phyloP scores from a whole-genome alignment of 2,888 invertebrate species.

The Agonum fuliginosum region DNA sequence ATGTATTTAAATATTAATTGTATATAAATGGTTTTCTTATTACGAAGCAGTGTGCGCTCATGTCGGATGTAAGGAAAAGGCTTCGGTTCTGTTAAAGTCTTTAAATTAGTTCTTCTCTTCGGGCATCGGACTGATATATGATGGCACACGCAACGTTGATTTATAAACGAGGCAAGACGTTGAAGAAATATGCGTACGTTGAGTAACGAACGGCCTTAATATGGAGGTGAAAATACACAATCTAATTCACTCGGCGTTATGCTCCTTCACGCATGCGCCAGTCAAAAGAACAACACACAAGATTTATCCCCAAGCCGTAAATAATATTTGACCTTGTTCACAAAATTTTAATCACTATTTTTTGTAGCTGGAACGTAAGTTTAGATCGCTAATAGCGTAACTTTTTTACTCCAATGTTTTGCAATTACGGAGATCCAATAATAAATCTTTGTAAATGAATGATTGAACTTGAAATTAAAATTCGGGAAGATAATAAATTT shows the following conservation, averaged over 20 bases:
- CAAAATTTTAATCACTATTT: conserved; percentile 53
- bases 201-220: conserved; percentile 60
- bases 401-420: conserved; percentile 3
- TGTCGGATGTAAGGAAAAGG: conserved; percentile 22
- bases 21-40: too few relatives aligned
- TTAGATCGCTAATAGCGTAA: conserved; percentile 2
- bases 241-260: conserved; percentile 58
- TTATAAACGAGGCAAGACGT: conserved; percentile 56
- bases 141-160: conserved; percentile 58
- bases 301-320: conserved; percentile 45
- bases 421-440: background rate
- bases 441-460: conserved; percentile 17
- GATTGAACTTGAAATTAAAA: conserved; percentile 27
- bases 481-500: conserved; percentile 15
- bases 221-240: conserved; percentile 60
- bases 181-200: conserved; percentile 58
- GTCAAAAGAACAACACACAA: conserved; percentile 17
- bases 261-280: conserved; percentile 40
- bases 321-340: conserved; percentile 56
- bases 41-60: background rate
- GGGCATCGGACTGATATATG: conserved; percentile 55
- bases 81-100: conserved; percentile 48
- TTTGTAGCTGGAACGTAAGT: conserved; percentile 36
- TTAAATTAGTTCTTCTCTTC: conserved; percentile 56
- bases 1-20: too few relatives aligned